A percentile compares a stretch with the other conserved stretches of the same genome.
These are phyloP conservation scores for Glomeris maerens DNA, from an alignment of 1,140 invertebrate species.

Conservation along the genomic window DNA sequence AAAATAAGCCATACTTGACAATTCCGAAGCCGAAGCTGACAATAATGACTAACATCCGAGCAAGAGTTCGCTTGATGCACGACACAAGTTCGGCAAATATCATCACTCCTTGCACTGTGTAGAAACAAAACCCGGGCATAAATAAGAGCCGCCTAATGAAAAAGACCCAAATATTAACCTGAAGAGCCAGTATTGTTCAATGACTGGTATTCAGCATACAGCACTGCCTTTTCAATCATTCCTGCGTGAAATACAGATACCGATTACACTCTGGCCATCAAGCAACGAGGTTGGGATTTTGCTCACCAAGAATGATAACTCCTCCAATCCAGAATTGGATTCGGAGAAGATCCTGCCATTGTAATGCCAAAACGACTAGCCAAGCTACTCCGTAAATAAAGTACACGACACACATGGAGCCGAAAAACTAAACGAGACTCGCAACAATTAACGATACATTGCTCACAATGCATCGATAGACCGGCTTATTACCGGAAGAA, in stretches of 20 bases:
- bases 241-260: constrained; percentile 14
- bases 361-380: constrained; percentile 64
- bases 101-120: constrained; percentile 44
- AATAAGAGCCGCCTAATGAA: neutral
- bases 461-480: constrained; percentile 3
- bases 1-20: constrained; percentile 56
- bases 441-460: constrained; percentile 6
- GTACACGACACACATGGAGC: constrained; percentile 77
- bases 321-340: constrained; percentile 92
- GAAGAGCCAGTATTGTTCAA: constrained; percentile 58
- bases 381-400: constrained; percentile 65
- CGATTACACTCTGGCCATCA: neutral
- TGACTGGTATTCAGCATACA: constrained; percentile 73
- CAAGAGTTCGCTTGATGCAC: constrained; percentile 71
- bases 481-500: constrained; percentile 41
- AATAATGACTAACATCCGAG: constrained; percentile 83
- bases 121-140: neutral
- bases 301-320: constrained; percentile 60
- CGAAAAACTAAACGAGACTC: constrained; percentile 57
- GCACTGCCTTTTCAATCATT: constrained; percentile 70
- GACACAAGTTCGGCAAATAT: constrained; percentile 75
- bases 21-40: constrained; percentile 89
- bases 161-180: constrained; percentile 20
- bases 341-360: constrained; percentile 79
- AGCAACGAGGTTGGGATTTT: constrained; percentile 12